These are phyloP conservation scores for Thaleichthys pacificus DNA, from an alignment of 2,797 vertebrate genomes.

Conservation along the genomic window DNA sequence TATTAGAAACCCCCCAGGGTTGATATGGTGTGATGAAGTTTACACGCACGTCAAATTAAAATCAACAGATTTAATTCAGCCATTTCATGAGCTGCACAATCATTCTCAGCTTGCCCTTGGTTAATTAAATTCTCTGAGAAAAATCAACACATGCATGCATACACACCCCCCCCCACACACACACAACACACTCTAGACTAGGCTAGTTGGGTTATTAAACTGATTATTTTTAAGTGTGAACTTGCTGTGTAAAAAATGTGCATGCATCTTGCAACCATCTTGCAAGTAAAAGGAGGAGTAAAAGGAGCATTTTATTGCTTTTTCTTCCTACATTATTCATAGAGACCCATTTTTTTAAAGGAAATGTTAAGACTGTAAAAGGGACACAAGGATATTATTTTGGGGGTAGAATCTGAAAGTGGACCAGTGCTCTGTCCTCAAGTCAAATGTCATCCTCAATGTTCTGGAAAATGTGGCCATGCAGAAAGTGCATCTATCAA, in stretches of 20 bases:
- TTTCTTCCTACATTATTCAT: slow-evolving; percentile 9
- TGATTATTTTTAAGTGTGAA: slow-evolving; percentile 7
- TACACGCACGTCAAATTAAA: neutral
- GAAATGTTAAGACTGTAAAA: neutral
- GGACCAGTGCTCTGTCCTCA: neutral
- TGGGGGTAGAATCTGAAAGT: neutral
- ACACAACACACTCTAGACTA: neutral
- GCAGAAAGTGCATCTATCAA: neutral
- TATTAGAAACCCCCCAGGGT: neutral
- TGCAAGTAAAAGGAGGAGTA: slow-evolving; percentile 19
- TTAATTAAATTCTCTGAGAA: slow-evolving; percentile 1
- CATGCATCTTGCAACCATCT: slow-evolving; percentile 14
- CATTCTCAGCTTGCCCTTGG: neutral
- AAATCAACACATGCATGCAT: neutral
- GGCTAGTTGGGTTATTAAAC: neutral
- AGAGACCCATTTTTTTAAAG: slow-evolving; percentile 38
- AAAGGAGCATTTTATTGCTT: slow-evolving; percentile 31
- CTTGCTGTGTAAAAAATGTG: neutral
- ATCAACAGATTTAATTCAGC: neutral
- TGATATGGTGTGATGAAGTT: neutral
- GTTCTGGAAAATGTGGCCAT: neutral
- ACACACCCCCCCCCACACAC: neutral
- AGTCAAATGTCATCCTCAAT: neutral
- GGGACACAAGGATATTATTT: neutral
- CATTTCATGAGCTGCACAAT: neutral